Base-by-base conservation (phyloP, 2,113 vertebrate genomes). In the Halichoeres trimaculatus region DNA sequence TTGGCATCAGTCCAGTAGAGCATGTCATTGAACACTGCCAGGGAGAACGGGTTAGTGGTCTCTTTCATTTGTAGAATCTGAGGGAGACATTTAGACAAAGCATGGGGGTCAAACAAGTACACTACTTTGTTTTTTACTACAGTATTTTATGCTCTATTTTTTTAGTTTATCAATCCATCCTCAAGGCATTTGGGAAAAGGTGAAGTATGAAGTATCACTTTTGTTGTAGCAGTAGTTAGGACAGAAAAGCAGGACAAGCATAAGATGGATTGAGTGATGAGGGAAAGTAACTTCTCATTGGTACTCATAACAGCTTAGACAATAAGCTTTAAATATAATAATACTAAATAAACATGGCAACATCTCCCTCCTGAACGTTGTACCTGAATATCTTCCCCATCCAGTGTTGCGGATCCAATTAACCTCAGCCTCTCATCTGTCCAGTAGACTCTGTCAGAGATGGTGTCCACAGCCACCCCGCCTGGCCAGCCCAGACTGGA, bases 1-100 rank as follows among this genome's bases (percentile, higher is more conserved):
- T 94, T 95, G 14, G 88, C 82, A 35, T 98, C 97, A 0, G 96
- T 95, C 97, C 97, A 98, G 91, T 95, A 98, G 53, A 97, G 67
- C 74, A 93, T 74, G n/a, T 95, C 94, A 85, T 96, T 95, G 0
- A 98, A 96, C 41, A 98, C 93, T 0, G 88, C 78, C 0, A 96
- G 82, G 0, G 95, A 95, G 10, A 98, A 98, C 0, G 97, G 97
- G 70, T 93, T 96, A 60, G 0, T 89, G 5, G 93, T 94, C 58
- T 95, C 93, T 17, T 74, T 80, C 78, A 97, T 81, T 85, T 95
- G 95, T 43, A 98, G 78, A 9, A 96, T 80, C 97, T 98, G 85
- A 55, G 59, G 10, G 53, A n/a, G 0, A 47, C 19, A 78, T 36
- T 54, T 11, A 19, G 9, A 52, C 26, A 50, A 2, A 8, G 9